Base-by-base conservation (phyloP, 2,113 vertebrate species). In the Craseonycteris thonglongyai region DNA sequence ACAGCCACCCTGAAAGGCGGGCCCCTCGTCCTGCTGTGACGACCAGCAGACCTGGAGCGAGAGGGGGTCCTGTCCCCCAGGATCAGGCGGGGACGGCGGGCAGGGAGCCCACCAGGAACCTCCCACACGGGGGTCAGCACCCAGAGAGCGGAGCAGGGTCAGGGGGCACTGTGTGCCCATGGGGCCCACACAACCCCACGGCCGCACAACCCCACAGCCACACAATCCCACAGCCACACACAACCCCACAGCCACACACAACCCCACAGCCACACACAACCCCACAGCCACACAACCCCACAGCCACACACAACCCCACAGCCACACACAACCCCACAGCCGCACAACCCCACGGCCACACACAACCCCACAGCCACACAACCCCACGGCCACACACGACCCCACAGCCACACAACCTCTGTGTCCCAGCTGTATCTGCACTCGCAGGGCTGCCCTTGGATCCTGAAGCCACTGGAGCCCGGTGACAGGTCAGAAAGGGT, bases 1-100 rank as follows among this genome's bases (percentile, higher is more conserved):
- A 13, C 30, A 35, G 24, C 7, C 33, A 13, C 54, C 6, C 38
- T 3, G 65, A 51, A 42, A 56, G 1, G 6, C 8, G 13, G 54
- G 26, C 6, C 11, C 21, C 21, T 18, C 9, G 26, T 1, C 16
- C 59, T 3, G 18, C 33, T 35, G 19, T 8, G 49, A 8, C 3
- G 22, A 22, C 42, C 1, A 0, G 18, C 12, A 10, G 30, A 1
- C 1, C 28, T 24, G 30, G 40, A 4, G 24, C 7, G 3, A 4
- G 16, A 0, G 12, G 2, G 21, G n/a, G 6, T 0, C 0, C 8
- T 15, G 61, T 24, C 82, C 49, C 66, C 26, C 18, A 7, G 35
- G 35, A 6, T 12, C 1, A 0, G 33, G 4, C 0, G 0, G n/a
- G 3, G 0, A 7, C 14, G 9, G 58, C 14, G 40, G 26, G 2